A percentile compares a stretch with the other conserved stretches of the same genome.
These are phyloP conservation scores for Leuctra nigra DNA, from an alignment of 2,888 invertebrate genomes.

Conservation along the genomic window DNA sequence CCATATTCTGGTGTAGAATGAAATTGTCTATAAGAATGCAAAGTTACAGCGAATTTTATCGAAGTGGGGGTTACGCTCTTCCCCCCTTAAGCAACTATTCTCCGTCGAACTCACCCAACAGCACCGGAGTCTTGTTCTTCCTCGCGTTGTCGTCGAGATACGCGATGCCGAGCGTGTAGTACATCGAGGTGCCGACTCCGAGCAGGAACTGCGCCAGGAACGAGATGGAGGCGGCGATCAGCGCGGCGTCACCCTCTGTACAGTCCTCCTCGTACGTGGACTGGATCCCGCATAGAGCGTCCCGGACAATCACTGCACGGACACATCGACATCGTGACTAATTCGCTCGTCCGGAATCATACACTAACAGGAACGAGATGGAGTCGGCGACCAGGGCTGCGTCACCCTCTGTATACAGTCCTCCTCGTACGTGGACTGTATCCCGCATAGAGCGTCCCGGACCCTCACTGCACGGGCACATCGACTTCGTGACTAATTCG, in stretches of 20 bases:
- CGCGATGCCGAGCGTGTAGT: conserved; percentile 40
- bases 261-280: conserved; percentile 32
- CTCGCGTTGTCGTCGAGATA: conserved; percentile 40
- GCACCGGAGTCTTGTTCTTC: conserved; percentile 33
- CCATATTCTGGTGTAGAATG: too few relatives aligned
- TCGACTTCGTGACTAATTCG: background rate
- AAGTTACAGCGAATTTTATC: too few relatives aligned
- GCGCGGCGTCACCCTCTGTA: conserved; percentile 35
- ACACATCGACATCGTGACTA: background rate
- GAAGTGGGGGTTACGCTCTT: too few relatives aligned
- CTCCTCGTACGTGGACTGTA: too few relatives aligned
- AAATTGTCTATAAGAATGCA: too few relatives aligned
- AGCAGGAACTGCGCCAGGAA: conserved; percentile 39
- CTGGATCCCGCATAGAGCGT: background rate
- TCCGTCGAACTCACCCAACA: conserved; percentile 34
- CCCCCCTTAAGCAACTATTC: too few relatives aligned
- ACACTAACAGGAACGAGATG: too few relatives aligned
- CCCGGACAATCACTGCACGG: background rate
- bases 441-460: too few relatives aligned
- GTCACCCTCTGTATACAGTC: too few relatives aligned
- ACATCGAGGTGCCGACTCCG: conserved; percentile 40
- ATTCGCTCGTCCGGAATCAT: too few relatives aligned
- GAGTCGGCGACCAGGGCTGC: too few relatives aligned
- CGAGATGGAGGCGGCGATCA: conserved; percentile 36
- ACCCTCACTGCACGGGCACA: background rate